A percentile compares a stretch with the other conserved stretches of the same genome.
These are phyloP conservation scores for Phytoseiulus persimilis DNA, from an alignment of 2,888 invertebrate species.

Conservation along the genomic window DNA sequence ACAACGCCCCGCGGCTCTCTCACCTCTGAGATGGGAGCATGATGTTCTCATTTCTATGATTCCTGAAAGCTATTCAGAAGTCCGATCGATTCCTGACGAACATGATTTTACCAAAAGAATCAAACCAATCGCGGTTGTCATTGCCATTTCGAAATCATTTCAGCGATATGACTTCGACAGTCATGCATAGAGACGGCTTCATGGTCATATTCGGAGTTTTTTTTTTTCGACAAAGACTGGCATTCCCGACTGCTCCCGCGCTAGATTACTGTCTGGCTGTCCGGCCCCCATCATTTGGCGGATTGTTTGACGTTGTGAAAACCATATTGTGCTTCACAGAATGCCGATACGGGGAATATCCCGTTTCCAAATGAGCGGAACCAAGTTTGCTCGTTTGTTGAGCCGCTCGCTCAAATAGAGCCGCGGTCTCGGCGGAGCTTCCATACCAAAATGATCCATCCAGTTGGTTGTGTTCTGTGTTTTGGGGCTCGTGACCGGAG, in stretches of 20 bases:
- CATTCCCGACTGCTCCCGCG: not conserved
- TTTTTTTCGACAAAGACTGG: not conserved
- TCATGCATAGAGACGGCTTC: not conserved
- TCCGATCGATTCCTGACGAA: not conserved
- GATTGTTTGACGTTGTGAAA: slow-evolving; percentile 5
- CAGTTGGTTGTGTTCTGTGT: not conserved
- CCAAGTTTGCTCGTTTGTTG: not conserved
- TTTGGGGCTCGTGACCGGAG: not conserved
- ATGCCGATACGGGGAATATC: not conserved
- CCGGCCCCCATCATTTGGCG: not conserved
- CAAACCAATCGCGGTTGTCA: not conserved
- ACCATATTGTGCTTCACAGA: not conserved
- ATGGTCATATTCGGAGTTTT: not conserved
- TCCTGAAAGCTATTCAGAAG: no score
- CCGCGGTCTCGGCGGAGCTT: not conserved
- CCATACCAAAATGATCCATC: not conserved
- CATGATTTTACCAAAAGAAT: not conserved
- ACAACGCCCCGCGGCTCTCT: no score
- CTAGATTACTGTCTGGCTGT: not conserved
- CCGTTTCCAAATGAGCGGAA: not conserved
- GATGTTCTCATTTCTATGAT: no score
- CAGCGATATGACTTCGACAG: not conserved
- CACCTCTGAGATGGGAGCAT: no score
- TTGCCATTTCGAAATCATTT: not conserved
- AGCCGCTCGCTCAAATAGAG: not conserved